Evolutionary conservation across 2,888 invertebrate genomes (phyloP), one percentile per base, ranked within the genome.

Genomic region (Molanna angustata): DNA sequence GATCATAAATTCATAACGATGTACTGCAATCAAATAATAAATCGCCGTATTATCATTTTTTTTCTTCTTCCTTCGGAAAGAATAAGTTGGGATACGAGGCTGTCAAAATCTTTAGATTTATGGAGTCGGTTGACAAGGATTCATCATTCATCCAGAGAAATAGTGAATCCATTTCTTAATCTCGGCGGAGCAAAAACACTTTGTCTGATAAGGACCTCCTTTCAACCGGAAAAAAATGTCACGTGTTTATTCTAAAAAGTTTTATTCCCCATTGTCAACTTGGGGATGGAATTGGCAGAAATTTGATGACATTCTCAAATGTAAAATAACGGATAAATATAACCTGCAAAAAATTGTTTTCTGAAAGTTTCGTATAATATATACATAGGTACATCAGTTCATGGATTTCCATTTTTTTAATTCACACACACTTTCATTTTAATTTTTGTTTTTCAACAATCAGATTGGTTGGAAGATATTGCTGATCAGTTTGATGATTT

Each of bases 111-210:
- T 40, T 48, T 45, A 52, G 51, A 51, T 55, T 55, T 51, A 51
- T 51, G 55, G 48, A 44, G 51, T 42, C 19, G 21, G 43, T 32
- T 51, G 55, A 55, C 55, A 55, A 42, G 47, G 33, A 48, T 37
- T 48, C 55, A 55, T 55, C 55, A 55, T 22, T 55, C 55, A 55
- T 55, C 48, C 39, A 11, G 43, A 39, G 43, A 55, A 55, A 44
- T 47, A 47, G 43, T 37, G 44, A 55, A 51, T 55, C 48, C 40
- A 48, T 51, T 51, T 51, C 55, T 51, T 55, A 51, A 55, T 52
- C 51, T 48, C 11, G 18, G 9, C 16, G 41, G 17, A 39, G 27
- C 22, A 47, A 49, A 49, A 49, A 32, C 41, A 49, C 41, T 49
- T 49, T 35, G 14, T 31, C 27, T 27, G 44, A 44, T 44, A 44